Base-by-base conservation (phyloP, 2,888 invertebrate genomes). In the Aradus depressus region DNA sequence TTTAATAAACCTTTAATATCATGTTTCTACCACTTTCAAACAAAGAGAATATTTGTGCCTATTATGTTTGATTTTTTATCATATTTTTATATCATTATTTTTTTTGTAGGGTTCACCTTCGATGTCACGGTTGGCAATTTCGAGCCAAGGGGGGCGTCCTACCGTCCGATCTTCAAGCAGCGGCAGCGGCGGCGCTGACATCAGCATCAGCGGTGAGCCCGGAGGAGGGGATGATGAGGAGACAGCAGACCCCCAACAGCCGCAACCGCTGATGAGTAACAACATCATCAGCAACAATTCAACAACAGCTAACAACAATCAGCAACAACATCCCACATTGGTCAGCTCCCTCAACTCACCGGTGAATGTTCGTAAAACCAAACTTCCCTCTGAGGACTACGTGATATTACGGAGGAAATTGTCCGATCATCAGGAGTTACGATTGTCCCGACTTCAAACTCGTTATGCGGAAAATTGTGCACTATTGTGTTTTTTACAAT, bases 401-500 rank as follows among this genome's bases (percentile, higher is more conserved):
- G 35, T 44, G 14, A 42, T 41, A 8, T 39, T 50, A 5, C 45
- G 44, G 8, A 50, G 45, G 39, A 50, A 43, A 44, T 45, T 58
- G 14, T 42, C 52, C 10, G 56, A 59, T 45, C 44, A 57, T 42
- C 51, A 56, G 21, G 43, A 47, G 26, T 41, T 51, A 31, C 45
- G 53, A 32, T 32, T 55, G 19, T 58, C 52, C 38, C 51, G 55
- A 23, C 42, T 54, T 14, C 49, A 58, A 51, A 65, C 45, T 63
- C 75, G 79, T 65, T 81, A 82, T 69, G 78, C 79, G 61, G 86
- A 87, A 66, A 80, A 82, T 70, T 76, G 82, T 62, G 79, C 84
- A 62, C 91, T 92, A 72, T 73, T 85, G 63, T 92, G 82, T 73
- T 91, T 85, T 70, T 76, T 92, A 62, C 85, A 88, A 71, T 79